Percentiles rank a stretch among this genome's conserved stretches.
Evolutionary conservation across 2,888 invertebrate genomes (phyloP).

Genomic region (Stenodera caucasica): DNA sequence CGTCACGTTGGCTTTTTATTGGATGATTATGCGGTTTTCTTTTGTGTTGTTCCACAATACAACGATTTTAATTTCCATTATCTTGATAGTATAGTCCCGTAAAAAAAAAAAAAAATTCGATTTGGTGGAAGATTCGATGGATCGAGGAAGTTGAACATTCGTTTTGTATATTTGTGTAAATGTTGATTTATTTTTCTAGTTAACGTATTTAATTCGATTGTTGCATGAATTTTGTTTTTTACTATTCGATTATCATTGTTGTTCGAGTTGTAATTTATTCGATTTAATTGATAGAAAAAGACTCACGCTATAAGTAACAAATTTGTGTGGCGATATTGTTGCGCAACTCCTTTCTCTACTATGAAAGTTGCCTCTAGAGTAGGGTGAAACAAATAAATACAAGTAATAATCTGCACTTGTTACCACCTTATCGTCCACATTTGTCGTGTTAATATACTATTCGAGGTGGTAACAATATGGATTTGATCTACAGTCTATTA

Average conservation of each 20-base stretch:
- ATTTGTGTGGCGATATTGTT: constrained; percentile 14
- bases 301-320: neutral
- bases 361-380: constrained; percentile 29
- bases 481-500: constrained; percentile 30
- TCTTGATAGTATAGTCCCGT: too few relatives aligned
- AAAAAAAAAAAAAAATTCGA: too few relatives aligned
- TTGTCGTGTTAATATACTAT: constrained; percentile 18
- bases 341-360: constrained; percentile 35
- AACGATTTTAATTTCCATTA: constrained; percentile 35
- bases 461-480: constrained; percentile 17
- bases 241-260: neutral
- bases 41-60: constrained; percentile 29
- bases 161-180: too few relatives aligned
- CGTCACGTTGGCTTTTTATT: constrained; percentile 26
- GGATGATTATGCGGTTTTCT: constrained; percentile 23
- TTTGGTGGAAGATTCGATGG: too few relatives aligned
- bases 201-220: neutral
- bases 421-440: constrained; percentile 23
- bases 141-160: too few relatives aligned
- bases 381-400: constrained; percentile 34
- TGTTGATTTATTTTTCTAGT: too few relatives aligned
- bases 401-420: constrained; percentile 27
- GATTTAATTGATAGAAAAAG: neutral
- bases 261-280: neutral
- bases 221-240: neutral